Evolutionary conservation across 2,888 invertebrate genomes (phyloP).

Genomic region (Thymelicus acteon): DNA sequence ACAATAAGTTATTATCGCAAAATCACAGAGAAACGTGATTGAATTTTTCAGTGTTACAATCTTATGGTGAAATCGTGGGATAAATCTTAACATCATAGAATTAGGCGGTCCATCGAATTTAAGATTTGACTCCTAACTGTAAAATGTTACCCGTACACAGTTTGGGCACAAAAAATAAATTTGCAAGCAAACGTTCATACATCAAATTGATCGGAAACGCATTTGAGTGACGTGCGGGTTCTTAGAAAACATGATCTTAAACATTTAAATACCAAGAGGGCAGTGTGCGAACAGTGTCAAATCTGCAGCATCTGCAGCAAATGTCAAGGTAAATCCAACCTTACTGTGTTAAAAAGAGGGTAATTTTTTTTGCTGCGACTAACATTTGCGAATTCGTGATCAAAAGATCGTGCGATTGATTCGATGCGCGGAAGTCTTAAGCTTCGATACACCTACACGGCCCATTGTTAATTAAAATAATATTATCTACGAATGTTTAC

Average conservation of each 20-base stretch:
- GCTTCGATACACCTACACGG: slow-evolving; percentile 44
- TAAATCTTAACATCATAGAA: not conserved
- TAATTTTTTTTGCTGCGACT: slow-evolving; percentile 31
- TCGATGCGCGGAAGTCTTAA: slow-evolving; percentile 47
- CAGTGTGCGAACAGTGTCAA: slow-evolving; percentile 41
- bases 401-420: slow-evolving; percentile 47
- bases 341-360: slow-evolving; percentile 34
- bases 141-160: slow-evolving; percentile 17
- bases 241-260: slow-evolving; percentile 42
- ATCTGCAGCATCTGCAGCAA: slow-evolving; percentile 34
- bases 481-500: slow-evolving; percentile 31
- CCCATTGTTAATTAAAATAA: slow-evolving; percentile 46
- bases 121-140: not conserved
- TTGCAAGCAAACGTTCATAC: slow-evolving; percentile 23
- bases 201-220: slow-evolving; percentile 35
- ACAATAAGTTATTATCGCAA: no score
- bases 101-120: not conserved
- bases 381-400: slow-evolving; percentile 48
- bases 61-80: not conserved
- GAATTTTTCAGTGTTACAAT: not conserved
- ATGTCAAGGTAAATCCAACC: slow-evolving; percentile 34
- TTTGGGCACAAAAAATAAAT: slow-evolving; percentile 18
- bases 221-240: slow-evolving; percentile 42
- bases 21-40: not conserved
- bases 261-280: slow-evolving; percentile 45